These are phyloP conservation scores for Cyanistes caeruleus DNA, from an alignment of 2,113 vertebrate genomes.

Conservation along the genomic window DNA sequence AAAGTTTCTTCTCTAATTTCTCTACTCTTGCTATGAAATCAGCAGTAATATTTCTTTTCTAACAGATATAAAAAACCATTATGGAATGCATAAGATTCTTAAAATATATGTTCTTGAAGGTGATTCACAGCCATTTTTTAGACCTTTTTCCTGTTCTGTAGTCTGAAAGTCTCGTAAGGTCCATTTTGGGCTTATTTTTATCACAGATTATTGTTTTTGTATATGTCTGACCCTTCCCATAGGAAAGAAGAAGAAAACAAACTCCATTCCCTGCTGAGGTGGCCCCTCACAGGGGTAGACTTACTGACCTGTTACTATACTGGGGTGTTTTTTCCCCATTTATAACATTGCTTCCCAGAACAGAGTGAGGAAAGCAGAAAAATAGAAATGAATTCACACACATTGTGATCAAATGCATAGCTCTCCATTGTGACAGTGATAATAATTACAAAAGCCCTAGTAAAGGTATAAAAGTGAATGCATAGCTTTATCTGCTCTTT, in stretches of 20 bases:
- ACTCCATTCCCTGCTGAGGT: background rate
- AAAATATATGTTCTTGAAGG: background rate
- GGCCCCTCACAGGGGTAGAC: background rate
- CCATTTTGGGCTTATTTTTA: background rate
- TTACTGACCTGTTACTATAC: background rate
- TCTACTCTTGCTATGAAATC: background rate
- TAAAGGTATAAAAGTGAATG: background rate
- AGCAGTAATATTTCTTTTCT: background rate
- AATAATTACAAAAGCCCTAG: background rate
- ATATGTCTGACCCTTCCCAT: background rate
- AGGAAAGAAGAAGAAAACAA: background rate
- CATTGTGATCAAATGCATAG: background rate
- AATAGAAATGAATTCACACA: background rate
- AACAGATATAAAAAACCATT: background rate
- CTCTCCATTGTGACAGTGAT: background rate
- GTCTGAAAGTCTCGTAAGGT: background rate
- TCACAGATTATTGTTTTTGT: background rate
- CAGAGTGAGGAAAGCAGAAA: background rate
- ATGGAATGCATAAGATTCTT: background rate
- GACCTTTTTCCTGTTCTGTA: background rate
- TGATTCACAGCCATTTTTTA: background rate
- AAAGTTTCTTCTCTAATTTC: background rate
- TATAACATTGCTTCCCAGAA: background rate
- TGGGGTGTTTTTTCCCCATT: rapidly evolving
- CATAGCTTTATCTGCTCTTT: background rate